These are phyloP conservation scores for Arnoldichthys spilopterus DNA, from an alignment of 2,797 vertebrate species.

Conservation along the genomic window DNA sequence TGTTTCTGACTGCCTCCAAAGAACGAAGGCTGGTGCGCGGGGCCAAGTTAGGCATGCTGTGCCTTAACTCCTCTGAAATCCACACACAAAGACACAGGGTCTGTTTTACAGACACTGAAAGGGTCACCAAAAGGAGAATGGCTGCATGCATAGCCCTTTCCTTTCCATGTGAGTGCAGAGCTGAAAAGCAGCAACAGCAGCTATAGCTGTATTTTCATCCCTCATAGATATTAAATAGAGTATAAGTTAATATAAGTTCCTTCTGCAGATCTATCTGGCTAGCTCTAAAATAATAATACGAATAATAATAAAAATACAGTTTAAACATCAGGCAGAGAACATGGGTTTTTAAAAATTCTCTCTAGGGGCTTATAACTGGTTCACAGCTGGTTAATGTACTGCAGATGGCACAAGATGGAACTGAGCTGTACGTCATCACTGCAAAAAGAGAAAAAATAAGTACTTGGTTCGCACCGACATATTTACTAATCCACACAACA, in stretches of 20 bases:
- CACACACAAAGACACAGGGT: constrained; percentile 66
- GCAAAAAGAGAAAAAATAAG: too few relatives aligned
- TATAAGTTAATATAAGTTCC: too few relatives aligned
- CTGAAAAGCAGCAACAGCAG: not conserved
- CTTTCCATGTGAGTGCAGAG: not conserved
- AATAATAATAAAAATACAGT: too few relatives aligned
- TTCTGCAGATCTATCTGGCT: too few relatives aligned
- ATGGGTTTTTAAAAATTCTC: too few relatives aligned
- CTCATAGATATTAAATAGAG: not conserved
- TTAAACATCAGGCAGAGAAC: too few relatives aligned
- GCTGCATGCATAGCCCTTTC: constrained; percentile 15
- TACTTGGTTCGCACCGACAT: not conserved
- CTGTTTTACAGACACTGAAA: constrained; percentile 17
- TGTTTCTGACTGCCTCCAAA: constrained; percentile 88
- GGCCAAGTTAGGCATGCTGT: constrained; percentile 94
- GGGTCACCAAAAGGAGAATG: constrained; percentile 12
- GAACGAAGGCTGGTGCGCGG: constrained; percentile 87
- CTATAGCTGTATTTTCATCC: not conserved
- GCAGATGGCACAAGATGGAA: too few relatives aligned
- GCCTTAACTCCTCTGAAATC: constrained; percentile 89
- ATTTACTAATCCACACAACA: not conserved
- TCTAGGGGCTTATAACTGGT: too few relatives aligned
- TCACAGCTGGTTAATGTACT: too few relatives aligned
- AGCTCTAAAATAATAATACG: too few relatives aligned
- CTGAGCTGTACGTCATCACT: too few relatives aligned